These are phyloP conservation scores for Tipula helvola DNA, from an alignment of 2,888 invertebrate genomes.

Conservation along the genomic window DNA sequence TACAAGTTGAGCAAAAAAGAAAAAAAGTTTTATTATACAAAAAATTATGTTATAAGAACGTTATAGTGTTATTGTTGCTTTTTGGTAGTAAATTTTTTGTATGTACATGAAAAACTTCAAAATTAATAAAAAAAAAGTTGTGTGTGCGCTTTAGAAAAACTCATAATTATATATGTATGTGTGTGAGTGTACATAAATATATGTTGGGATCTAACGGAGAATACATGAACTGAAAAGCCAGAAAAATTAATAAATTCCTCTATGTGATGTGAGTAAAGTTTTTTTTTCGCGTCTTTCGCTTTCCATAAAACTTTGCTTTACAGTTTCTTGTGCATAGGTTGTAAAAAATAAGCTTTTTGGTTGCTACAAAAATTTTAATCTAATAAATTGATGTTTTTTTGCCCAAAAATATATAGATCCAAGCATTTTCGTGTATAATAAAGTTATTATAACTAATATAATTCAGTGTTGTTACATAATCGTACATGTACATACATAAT, in stretches of 20 bases:
- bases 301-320: not conserved
- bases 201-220: not conserved
- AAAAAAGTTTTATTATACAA: not conserved
- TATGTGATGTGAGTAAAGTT: not conserved
- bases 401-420: not conserved
- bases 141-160: not conserved
- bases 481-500: too few species aligned
- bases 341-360: not conserved
- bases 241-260: not conserved
- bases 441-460: not conserved
- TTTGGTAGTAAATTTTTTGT: not conserved
- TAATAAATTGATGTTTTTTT: not conserved
- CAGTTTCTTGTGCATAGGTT: not conserved
- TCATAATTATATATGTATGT: not conserved
- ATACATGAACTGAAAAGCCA: not conserved
- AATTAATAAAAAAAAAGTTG: not conserved
- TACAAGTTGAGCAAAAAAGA: not conserved
- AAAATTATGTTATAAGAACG: not conserved
- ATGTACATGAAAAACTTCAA: not conserved
- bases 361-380: not conserved
- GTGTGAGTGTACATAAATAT: not conserved
- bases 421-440: not conserved
- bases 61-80: not conserved
- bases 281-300: not conserved
- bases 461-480: not conserved